phyloP scores from a whole-genome alignment of 2,113 vertebrate species.

The Pachyramphus minor region DNA sequence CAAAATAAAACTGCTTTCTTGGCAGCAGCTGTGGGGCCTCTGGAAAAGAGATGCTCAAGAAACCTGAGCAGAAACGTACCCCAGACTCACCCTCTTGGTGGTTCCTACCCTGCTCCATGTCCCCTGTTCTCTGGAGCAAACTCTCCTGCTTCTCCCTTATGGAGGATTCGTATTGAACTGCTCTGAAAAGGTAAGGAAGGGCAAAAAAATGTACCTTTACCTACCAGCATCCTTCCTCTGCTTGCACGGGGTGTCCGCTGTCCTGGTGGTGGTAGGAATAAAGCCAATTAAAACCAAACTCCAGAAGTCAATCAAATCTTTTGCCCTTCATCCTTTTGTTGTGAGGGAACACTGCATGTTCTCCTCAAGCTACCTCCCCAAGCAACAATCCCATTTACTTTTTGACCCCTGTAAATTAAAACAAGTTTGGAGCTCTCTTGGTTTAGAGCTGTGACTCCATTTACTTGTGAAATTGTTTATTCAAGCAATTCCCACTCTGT shows the following conservation, averaged over 20 bases:
- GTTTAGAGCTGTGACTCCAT: slow-evolving; percentile 48
- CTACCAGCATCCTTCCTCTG: not conserved
- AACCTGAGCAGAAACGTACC: not conserved
- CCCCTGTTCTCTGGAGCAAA: not conserved
- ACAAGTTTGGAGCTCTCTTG: slow-evolving; percentile 52
- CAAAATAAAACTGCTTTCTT: not conserved
- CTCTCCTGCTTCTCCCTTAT: not conserved
- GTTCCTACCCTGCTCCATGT: not conserved
- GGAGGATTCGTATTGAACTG: not conserved
- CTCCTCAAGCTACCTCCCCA: slow-evolving; percentile 39
- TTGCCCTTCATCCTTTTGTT: slow-evolving; percentile 12
- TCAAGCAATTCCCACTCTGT: slow-evolving; percentile 60
- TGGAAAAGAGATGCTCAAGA: not conserved
- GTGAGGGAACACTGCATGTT: not conserved
- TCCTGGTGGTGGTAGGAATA: not conserved
- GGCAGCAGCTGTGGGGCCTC: not conserved
- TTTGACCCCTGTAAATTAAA: slow-evolving; percentile 64
- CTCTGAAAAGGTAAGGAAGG: not conserved
- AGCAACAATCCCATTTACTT: slow-evolving; percentile 56
- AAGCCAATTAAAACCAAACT: slow-evolving; percentile 36
- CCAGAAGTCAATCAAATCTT: slow-evolving; percentile 34
- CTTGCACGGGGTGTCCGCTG: not conserved
- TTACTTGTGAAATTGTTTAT: slow-evolving; percentile 64
- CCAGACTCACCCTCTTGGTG: fast-evolving
- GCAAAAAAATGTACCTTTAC: not conserved